These are phyloP conservation scores for Columba guinea DNA, from an alignment of 2,797 vertebrate genomes.

Conservation along the genomic window DNA sequence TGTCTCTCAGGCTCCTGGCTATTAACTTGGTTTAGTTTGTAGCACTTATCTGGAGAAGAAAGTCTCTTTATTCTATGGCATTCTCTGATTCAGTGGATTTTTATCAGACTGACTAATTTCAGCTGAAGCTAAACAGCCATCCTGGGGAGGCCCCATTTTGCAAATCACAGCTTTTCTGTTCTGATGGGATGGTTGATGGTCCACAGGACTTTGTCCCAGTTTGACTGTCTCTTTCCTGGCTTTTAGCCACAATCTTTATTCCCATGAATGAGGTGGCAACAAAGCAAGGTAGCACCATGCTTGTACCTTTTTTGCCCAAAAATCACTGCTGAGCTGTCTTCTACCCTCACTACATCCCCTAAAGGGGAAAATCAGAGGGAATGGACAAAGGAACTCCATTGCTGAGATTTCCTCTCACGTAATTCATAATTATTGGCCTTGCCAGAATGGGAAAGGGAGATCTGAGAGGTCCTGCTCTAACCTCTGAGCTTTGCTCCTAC, in stretches of 20 bases:
- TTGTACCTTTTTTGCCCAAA: background rate
- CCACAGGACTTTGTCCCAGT: slow-evolving; percentile 15
- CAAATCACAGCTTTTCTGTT: background rate
- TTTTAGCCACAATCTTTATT: background rate
- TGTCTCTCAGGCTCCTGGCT: background rate
- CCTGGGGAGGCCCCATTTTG: background rate
- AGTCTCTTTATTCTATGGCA: slow-evolving; percentile 2
- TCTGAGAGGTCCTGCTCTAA: background rate
- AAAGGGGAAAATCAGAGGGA: slow-evolving; percentile 7
- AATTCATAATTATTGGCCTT: slow-evolving; percentile 6
- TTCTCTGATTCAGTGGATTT: slow-evolving; percentile 21
- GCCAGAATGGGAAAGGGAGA: background rate
- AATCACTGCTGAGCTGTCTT: background rate
- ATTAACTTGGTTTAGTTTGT: background rate
- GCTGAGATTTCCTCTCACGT: background rate
- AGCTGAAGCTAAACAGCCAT: background rate
- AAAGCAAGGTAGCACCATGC: background rate
- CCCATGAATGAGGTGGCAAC: background rate
- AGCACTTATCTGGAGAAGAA: slow-evolving; percentile 8
- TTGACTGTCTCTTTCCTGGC: slow-evolving; percentile 20
- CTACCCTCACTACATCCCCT: background rate
- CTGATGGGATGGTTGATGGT: background rate
- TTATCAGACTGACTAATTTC: slow-evolving; percentile 30
- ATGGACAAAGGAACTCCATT: slow-evolving; percentile 4
- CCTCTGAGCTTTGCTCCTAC: background rate